Evolutionary conservation across 2,113 vertebrate species (phyloP), one percentile per base, ranked within the genome.

Genomic region (Coturnix japonica): DNA sequence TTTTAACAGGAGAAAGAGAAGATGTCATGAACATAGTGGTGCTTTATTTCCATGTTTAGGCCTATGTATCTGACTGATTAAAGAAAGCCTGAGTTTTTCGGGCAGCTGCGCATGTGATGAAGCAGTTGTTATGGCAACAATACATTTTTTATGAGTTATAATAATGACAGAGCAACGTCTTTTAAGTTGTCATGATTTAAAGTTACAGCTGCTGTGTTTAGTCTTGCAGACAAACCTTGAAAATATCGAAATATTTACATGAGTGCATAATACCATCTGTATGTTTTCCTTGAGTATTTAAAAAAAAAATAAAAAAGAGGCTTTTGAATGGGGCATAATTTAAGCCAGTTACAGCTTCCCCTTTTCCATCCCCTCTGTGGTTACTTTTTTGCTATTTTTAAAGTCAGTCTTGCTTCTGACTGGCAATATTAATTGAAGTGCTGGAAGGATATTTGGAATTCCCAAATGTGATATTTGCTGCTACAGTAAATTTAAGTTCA

Each of bases 111-210:
- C 66, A 90, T 90, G 74, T 87, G 91, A 86, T 95, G 78, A 94
- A 82, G 81, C 0, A 3, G 97, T 97, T 96, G 94, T 96, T 96
- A 97, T 97, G 92, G 96, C 82, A 94, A 97, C 95, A 91, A 96
- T 97, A 92, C 75, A 96, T 97, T 97, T 98, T 97, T 97, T 97
- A 97, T 96, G 90, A 91, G 88, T 84, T 86, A 80, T 90, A 94
- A 96, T 97, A 95, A 95, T 95, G 95, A 80, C 88, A 85, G 70
- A 88, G 57, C 87, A 95, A 84, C 67, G 90, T 88, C 85, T 95
- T 91, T 84, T 94, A 92, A 93, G 93, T 96, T 96, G 96, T 82
- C 49, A 84, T 73, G 64, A 66, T 84, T 93, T 95, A 94, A 70
- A 85, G 72, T 93, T 95, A 74, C 83, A 96, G 91, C 89, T 90